Evolutionary conservation across 1,140 invertebrate species (phyloP), one percentile per base, ranked within the genome.

Genomic region (Cotesia typhae): DNA sequence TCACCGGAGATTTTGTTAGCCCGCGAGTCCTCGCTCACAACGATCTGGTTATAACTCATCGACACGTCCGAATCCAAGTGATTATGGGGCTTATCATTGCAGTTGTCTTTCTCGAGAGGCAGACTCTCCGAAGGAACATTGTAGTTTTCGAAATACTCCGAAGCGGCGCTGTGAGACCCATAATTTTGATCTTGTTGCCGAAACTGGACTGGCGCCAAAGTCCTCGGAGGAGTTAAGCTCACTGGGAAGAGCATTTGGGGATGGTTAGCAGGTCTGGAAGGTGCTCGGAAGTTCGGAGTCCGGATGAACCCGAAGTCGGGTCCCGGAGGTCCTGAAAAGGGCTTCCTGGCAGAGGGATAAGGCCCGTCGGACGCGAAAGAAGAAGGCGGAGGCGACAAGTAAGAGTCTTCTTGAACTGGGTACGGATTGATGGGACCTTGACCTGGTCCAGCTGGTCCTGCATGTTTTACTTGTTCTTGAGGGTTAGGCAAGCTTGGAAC

Each of bases 321-420:
- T 47, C 84, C 87, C 38, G 84, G 87, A 73, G 79, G 87, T 47
- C 28, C 28, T 28, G 41, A 10, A 3, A 76, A 83, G 87, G 67
- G 81, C 51, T 88, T 87, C 82, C 53, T 90, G 87, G 88, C 86
- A 6, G 83, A 75, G 3, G 89, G 85, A 72, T 90, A 90, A 0
- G 87, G 87, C 10, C 87, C 88, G 70, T 80, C 84, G 0, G 83
- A 74, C 1, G 88, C 80, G 55, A 83, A 86, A 0, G 89, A 88
- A 12, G 88, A 88, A 28, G 81, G 57, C 14, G 88, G 87, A 4
- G 89, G 89, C 14, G 84, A 80, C 4, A 85, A 83, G 73, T 90
- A 91, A 3, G 86, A 80, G 55, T 89, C 85, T 4, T 5, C 52
- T 55, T 20, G 6, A 7, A 7, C 51, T 6, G 7, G 17, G 5